Percentiles rank a stretch among this genome's conserved stretches.
Evolutionary conservation across 2,113 vertebrate species (phyloP).

Genomic region (Chelonoidis abingdonii): DNA sequence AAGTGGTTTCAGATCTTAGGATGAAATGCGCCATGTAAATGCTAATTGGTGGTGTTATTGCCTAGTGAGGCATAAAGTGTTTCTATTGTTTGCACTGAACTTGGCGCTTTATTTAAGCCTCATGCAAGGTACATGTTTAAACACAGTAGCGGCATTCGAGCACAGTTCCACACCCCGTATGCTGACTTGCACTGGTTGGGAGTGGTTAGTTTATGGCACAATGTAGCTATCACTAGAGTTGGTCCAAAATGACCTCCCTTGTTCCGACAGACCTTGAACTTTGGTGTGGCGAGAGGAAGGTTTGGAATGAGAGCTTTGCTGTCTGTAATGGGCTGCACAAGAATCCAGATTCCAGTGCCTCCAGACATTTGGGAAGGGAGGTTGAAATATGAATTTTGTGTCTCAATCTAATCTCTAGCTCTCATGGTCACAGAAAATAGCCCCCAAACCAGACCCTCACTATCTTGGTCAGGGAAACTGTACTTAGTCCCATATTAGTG

Average conservation of each 20-base stretch:
- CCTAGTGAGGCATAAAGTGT: not conserved
- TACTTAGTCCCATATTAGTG: not conserved
- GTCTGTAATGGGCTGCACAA: not conserved
- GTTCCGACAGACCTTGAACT: not conserved
- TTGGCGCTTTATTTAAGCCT: not conserved
- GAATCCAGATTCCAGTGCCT: not conserved
- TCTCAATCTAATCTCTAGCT: not conserved
- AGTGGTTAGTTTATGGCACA: slow-evolving; percentile 7
- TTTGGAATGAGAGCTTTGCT: not conserved
- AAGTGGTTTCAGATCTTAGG: not conserved
- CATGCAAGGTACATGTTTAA: not conserved
- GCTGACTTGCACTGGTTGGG: not conserved
- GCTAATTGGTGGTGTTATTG: not conserved
- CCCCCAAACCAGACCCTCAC: not conserved
- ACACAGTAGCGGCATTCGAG: not conserved
- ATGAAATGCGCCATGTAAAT: not conserved
- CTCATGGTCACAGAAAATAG: not conserved
- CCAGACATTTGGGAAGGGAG: not conserved
- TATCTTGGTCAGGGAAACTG: not conserved
- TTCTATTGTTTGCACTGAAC: not conserved
- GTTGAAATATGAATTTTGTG: not conserved
- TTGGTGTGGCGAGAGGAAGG: not conserved
- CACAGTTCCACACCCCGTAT: not conserved
- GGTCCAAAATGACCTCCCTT: not conserved
- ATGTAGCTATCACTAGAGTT: not conserved